Evolutionary conservation across 2,888 invertebrate genomes (phyloP).

Genomic region (Cerastoderma edule): DNA sequence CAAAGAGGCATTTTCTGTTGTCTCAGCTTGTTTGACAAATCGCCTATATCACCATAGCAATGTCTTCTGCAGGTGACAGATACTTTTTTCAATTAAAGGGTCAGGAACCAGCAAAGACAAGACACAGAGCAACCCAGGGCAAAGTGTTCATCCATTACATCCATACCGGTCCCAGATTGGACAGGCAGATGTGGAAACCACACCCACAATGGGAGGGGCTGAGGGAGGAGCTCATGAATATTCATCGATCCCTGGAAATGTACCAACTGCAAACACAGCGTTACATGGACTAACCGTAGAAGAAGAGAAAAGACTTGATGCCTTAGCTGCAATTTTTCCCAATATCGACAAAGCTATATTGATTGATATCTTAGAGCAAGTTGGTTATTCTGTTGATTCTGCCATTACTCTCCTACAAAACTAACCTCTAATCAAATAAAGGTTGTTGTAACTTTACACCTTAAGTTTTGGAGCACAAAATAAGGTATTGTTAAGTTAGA

Average conservation of each 20-base stretch:
- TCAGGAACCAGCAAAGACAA: too few species aligned
- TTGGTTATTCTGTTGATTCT: slow-evolving; percentile 30
- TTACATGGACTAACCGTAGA: slow-evolving; percentile 19
- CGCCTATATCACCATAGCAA: too few species aligned
- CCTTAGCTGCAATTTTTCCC: slow-evolving; percentile 27
- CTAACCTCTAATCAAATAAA: too few species aligned
- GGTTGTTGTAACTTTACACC: too few species aligned
- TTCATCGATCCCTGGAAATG: background rate
- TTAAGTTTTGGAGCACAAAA: too few species aligned
- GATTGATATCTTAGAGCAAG: slow-evolving; percentile 32
- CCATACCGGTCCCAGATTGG: background rate
- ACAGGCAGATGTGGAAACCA: background rate
- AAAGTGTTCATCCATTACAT: background rate
- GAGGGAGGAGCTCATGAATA: slow-evolving; percentile 9
- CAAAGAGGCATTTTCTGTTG: too few species aligned
- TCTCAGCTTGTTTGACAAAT: too few species aligned
- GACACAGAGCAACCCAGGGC: background rate
- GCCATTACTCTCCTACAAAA: slow-evolving; percentile 28
- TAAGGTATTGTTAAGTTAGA: too few species aligned
- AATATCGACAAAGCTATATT: slow-evolving; percentile 14
- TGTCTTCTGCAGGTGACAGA: too few species aligned
- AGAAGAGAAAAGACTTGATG: slow-evolving; percentile 26
- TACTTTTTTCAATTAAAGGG: too few species aligned
- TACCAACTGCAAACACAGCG: background rate
- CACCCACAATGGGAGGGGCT: background rate